Conservation (phyloP, 2,888 invertebrate species). For the Dilophus febrilis region DNA sequence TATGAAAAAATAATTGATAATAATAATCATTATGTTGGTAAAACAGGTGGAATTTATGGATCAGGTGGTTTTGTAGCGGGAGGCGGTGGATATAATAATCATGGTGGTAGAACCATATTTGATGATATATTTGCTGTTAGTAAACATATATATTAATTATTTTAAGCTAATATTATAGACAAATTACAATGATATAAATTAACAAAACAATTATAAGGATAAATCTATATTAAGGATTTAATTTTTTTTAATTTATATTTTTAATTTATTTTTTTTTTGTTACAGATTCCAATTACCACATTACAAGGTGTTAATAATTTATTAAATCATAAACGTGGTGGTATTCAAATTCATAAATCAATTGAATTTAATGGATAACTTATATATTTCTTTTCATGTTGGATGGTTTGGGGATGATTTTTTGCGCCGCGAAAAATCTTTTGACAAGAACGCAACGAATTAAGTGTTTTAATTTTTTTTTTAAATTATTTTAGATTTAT, state of each 20-base stretch:
- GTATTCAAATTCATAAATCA: neutral
- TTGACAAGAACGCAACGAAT: too few relatives aligned
- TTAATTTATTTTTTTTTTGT: conserved; percentile 10
- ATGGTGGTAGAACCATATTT: conserved; percentile 31
- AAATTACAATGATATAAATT: too few relatives aligned
- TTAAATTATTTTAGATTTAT: too few relatives aligned
- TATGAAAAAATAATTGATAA: too few relatives aligned
- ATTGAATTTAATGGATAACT: neutral
- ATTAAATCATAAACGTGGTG: conserved; percentile 24
- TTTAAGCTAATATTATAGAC: neutral
- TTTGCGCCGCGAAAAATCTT: too few relatives aligned
- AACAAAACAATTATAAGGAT: too few relatives aligned
- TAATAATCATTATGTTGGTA: too few relatives aligned
- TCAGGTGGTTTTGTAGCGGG: neutral
- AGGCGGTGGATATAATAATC: neutral
- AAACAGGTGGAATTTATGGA: neutral
- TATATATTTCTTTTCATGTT: too few relatives aligned
- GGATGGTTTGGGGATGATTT: too few relatives aligned
- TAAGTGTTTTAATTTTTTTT: too few relatives aligned
- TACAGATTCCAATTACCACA: conserved; percentile 49
- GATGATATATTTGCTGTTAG: conserved; percentile 47
- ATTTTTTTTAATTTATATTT: neutral
- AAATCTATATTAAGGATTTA: conserved; percentile 2
- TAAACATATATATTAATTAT: conserved; percentile 13
- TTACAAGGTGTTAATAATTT: conserved; percentile 46